phyloP scores from a whole-genome alignment of 2,797 vertebrate species.

The Bufotes viridis region DNA sequence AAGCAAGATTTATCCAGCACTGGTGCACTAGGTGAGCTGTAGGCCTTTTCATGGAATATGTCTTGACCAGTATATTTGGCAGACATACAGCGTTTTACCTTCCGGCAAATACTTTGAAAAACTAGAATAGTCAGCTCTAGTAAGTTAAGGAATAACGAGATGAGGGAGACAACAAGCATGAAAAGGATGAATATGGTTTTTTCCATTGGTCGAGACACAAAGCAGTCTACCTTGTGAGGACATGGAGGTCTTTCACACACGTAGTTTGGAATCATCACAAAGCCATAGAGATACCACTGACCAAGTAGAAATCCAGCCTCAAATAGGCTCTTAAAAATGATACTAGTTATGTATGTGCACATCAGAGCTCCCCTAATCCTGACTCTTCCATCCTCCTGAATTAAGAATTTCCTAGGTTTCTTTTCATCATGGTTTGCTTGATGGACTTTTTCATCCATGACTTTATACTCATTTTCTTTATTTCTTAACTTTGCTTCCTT shows the following conservation, averaged over 20 bases:
- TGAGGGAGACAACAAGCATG: constrained; percentile 87
- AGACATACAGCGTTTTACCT: constrained; percentile 60
- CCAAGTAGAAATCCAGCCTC: constrained; percentile 87
- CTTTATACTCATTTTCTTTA: constrained; percentile 75
- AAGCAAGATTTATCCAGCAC: constrained; percentile 70
- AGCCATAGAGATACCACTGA: constrained; percentile 91
- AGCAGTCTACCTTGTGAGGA: constrained; percentile 91
- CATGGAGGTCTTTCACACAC: constrained; percentile 84
- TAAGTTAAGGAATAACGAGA: constrained; percentile 86
- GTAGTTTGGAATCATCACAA: constrained; percentile 82
- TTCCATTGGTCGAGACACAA: constrained; percentile 91
- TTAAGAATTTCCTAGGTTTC: constrained; percentile 78
- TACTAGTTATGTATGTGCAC: constrained; percentile 84
- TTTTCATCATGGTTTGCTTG: constrained; percentile 70
- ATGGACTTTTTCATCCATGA: constrained; percentile 71
- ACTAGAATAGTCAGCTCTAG: constrained; percentile 82
- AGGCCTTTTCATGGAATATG: constrained; percentile 44
- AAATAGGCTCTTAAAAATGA: constrained; percentile 86
- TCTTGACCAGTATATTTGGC: constrained; percentile 21
- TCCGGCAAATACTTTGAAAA: constrained; percentile 75
- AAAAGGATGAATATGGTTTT: constrained; percentile 96
- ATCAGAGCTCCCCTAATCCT: constrained; percentile 86
- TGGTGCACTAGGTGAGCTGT: constrained; percentile 18
- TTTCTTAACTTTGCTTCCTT: constrained; percentile 85
- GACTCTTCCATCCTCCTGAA: constrained; percentile 81